A percentile compares a stretch with the other conserved stretches of the same genome.
These are phyloP conservation scores for Aldabrachelys gigantea DNA, from an alignment of 2,113 vertebrate species.

Conservation along the genomic window DNA sequence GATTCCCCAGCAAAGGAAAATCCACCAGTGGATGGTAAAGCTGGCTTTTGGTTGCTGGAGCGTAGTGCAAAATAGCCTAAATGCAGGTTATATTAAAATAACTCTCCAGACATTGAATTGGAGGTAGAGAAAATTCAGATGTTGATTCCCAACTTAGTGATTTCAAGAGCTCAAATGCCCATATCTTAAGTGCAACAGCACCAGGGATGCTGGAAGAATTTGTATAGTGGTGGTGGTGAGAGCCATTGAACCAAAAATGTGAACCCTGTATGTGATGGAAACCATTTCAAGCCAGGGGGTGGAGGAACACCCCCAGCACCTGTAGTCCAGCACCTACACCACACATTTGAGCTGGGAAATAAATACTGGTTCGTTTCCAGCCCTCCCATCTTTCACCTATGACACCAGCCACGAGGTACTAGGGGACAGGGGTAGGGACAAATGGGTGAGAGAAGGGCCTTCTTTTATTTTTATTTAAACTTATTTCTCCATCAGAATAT, in stretches of 20 bases:
- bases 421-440: fast-evolving
- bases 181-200: not conserved
- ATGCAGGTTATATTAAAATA: conserved; percentile 56
- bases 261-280: too few relatives aligned
- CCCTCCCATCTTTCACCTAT: not conserved
- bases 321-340: not conserved
- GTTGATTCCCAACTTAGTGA: not conserved
- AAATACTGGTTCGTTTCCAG: not conserved
- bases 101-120: not conserved
- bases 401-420: not conserved
- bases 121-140: not conserved
- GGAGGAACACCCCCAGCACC: not conserved
- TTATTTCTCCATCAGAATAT: conserved; percentile 8
- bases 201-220: too few relatives aligned
- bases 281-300: too few relatives aligned
- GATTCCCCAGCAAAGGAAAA: not conserved
- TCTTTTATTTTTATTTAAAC: conserved; percentile 15
- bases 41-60: not conserved
- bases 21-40: not conserved
- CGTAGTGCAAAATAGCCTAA: not conserved
- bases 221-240: too few relatives aligned
- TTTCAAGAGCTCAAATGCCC: not conserved
- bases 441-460: not conserved
- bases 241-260: too few relatives aligned
- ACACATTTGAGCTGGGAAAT: not conserved